Evolutionary conservation across 2,113 vertebrate species (phyloP), one percentile per base, ranked within the genome.

Genomic region (Smithornis capensis): DNA sequence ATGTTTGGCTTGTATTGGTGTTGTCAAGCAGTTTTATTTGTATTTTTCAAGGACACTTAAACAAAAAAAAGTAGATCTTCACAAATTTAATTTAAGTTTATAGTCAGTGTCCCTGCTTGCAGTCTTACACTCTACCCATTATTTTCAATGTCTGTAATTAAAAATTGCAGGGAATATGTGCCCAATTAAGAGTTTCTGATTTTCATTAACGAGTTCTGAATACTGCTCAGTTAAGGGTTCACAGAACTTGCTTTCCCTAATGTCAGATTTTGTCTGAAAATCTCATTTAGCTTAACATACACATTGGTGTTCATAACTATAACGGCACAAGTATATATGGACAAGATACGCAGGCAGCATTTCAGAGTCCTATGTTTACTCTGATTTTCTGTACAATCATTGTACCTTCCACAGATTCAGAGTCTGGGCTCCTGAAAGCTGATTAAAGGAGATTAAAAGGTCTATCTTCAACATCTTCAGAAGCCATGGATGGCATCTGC

Each of bases 401-500:
- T 45, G 69, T 77, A 77, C 40, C 89, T 96, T 96, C 73, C 85
- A 95, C 73, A 95, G 50, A 96, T 92, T 97, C 96, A 95, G 88
- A 90, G 78, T 52, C 87, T 53, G 19, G 83, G 87, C 95, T 96
- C 89, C 6, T 90, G 91, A 95, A 96, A 97, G 89, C 94, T 97
- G 97, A 97, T 97, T 97, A 97, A 82, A 89, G 80, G 83, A 79
- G 91, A 96, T 97, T 94, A 94, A 97, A 97, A 95, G 94, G 91
- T 67, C 94, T 96, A 84, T 97, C 96, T 96, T 94, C 93, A 89
- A 94, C 87, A 85, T 89, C 95, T 94, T 97, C 96, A 89, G 91
- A 95, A 83, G 85, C 94, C 92, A 91, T 81, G 86, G 91, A 94
- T 90, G 91, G 92, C 81, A 97, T 93, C 90, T 95, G 94, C 40